Percentiles rank a stretch among this genome's conserved stretches.
Evolutionary conservation across 2,113 vertebrate species (phyloP).

Genomic region (Dipodomys spectabilis): DNA sequence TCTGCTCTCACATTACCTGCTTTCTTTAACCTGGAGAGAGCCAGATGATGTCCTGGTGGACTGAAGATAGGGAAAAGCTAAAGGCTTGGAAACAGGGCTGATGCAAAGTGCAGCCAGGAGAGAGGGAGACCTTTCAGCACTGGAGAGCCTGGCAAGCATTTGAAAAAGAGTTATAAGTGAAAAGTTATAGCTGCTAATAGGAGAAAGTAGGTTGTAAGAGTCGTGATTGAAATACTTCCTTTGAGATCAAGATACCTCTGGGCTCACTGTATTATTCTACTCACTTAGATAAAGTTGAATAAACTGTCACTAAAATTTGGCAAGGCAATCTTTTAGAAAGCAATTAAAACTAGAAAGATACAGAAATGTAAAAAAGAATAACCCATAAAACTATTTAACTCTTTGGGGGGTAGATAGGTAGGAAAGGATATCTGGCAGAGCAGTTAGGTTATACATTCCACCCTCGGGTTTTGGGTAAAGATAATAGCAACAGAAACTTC

Average conservation of each 20-base stretch:
- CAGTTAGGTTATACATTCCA: not conserved
- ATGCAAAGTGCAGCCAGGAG: conserved; percentile 90
- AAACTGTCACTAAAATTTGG: not conserved
- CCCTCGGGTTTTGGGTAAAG: not conserved
- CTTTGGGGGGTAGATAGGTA: not conserved
- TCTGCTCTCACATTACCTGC: conserved; percentile 49
- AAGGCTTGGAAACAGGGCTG: conserved; percentile 83
- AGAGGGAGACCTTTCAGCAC: conserved; percentile 77
- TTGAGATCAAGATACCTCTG: not conserved
- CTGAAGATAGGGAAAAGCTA: conserved; percentile 70
- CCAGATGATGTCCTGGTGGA: conserved; percentile 81
- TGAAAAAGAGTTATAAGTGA: conserved; percentile 68
- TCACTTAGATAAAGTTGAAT: conserved; percentile 19
- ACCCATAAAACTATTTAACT: not conserved
- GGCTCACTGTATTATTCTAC: not conserved
- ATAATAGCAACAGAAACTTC: not conserved
- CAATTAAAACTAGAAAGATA: not conserved
- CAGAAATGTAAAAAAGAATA: conserved; percentile 17
- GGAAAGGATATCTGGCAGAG: not conserved
- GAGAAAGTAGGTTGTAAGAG: not conserved
- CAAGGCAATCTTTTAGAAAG: not conserved
- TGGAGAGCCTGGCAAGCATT: conserved; percentile 81
- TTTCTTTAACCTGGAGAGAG: conserved; percentile 48
- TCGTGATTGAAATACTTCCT: not conserved
- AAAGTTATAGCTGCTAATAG: not conserved